A percentile compares a stretch with the other conserved stretches of the same genome.
These are phyloP conservation scores for Cephus runcator DNA, from an alignment of 2,888 invertebrate species.

Conservation along the genomic window DNA sequence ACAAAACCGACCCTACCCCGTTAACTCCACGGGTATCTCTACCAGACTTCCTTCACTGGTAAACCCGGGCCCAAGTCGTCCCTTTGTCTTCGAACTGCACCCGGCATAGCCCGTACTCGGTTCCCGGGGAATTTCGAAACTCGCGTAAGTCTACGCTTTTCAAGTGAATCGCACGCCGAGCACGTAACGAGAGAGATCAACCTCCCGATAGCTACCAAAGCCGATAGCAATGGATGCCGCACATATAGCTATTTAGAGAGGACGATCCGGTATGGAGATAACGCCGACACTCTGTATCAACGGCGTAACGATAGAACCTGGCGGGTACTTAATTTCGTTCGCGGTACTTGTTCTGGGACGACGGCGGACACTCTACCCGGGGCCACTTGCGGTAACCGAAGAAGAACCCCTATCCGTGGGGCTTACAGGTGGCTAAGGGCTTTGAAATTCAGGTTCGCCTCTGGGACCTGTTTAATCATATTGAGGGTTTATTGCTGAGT, in stretches of 20 bases:
- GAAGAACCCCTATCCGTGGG: not conserved
- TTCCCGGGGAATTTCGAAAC: not conserved
- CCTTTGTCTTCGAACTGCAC: not conserved
- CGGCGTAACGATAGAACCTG: not conserved
- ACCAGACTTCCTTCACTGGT: not conserved
- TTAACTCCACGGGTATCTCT: not conserved
- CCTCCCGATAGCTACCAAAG: not conserved
- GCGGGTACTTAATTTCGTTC: not conserved
- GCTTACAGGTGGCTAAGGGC: not conserved
- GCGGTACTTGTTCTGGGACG: not conserved
- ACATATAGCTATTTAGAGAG: not conserved
- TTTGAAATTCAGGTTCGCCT: not conserved
- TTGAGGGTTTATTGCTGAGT: not conserved
- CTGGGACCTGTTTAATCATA: not conserved
- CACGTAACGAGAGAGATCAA: not conserved
- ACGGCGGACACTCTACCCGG: not conserved
- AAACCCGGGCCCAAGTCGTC: not conserved
- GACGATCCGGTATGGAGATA: not conserved
- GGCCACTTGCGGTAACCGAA: not conserved
- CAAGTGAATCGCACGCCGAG: not conserved
- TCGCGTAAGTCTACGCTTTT: not conserved
- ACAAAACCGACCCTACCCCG: not conserved
- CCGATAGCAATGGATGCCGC: not conserved
- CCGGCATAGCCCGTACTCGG: not conserved
- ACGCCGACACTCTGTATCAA: not conserved